These are phyloP conservation scores for Heliconius hewitsoni DNA, from an alignment of 1,140 invertebrate species.

Conservation along the genomic window DNA sequence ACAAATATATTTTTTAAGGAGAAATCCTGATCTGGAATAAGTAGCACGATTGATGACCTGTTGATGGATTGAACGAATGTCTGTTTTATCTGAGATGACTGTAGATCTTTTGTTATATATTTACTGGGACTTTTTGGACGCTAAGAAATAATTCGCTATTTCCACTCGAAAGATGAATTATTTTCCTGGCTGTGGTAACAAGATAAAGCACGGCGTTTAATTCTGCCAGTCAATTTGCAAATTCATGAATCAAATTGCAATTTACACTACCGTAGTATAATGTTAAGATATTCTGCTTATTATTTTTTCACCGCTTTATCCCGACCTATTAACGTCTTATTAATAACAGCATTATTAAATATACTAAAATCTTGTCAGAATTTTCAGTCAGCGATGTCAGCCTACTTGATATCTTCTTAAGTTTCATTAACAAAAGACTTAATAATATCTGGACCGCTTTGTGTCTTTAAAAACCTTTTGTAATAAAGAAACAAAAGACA, in stretches of 20 bases:
- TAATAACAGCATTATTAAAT: neutral
- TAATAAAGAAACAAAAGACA: neutral
- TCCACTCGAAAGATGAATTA: too few species aligned
- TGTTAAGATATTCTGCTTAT: too few species aligned
- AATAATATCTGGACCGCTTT: neutral
- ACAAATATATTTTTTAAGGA: slow-evolving; percentile 54
- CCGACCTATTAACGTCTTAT: neutral
- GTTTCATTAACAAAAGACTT: slow-evolving; percentile 10
- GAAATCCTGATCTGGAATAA: slow-evolving; percentile 57
- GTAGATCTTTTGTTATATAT: slow-evolving; percentile 18
- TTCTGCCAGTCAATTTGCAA: too few species aligned
- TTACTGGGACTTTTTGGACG: neutral
- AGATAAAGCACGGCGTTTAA: too few species aligned
- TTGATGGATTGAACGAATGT: slow-evolving; percentile 58
- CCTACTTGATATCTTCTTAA: slow-evolving; percentile 3
- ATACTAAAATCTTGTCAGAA: neutral
- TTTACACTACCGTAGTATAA: too few species aligned
- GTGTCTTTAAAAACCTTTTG: neutral
- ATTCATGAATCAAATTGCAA: too few species aligned
- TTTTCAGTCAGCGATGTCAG: neutral
- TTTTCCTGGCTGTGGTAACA: too few species aligned
- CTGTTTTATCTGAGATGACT: slow-evolving; percentile 48
- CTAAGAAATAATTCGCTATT: too few species aligned
- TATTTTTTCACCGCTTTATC: too few species aligned
- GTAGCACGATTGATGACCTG: slow-evolving; percentile 64